Evolutionary conservation across 2,888 invertebrate species (phyloP).

Genomic region (Lepas anatifera): DNA sequence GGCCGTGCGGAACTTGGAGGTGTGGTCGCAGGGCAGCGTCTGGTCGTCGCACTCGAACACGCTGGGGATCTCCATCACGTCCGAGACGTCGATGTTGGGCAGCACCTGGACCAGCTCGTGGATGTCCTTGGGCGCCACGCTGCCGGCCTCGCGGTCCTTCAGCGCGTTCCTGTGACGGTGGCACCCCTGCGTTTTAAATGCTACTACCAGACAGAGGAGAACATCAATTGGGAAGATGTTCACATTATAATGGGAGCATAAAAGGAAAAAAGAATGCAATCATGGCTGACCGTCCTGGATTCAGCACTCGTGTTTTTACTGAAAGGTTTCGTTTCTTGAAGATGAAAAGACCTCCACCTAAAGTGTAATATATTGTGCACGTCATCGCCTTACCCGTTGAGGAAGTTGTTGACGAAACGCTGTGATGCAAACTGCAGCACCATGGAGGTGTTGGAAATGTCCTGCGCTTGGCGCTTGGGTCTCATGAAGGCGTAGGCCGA

Average conservation of each 20-base stretch:
- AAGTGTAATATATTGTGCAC: too few species aligned
- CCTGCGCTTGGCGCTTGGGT: constrained; percentile 37
- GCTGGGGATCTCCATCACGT: constrained; percentile 35
- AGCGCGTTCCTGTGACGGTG: constrained; percentile 19
- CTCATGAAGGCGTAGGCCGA: constrained; percentile 38
- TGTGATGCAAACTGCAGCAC: constrained; percentile 39
- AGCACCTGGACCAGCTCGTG: constrained; percentile 35
- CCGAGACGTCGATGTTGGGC: constrained; percentile 36
- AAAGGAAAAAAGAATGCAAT: too few species aligned
- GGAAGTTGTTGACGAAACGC: constrained; percentile 35
- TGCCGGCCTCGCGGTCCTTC: constrained; percentile 27
- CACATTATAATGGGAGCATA: too few species aligned
- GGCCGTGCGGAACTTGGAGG: constrained; percentile 34
- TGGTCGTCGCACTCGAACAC: constrained; percentile 37
- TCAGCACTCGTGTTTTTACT: too few species aligned
- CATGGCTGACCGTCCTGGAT: too few species aligned
- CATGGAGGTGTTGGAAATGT: constrained; percentile 39
- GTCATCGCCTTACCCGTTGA: constrained; percentile 31
- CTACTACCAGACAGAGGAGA: too few species aligned
- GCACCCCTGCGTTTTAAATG: too few species aligned
- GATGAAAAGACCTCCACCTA: too few species aligned
- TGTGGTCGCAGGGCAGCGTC: constrained; percentile 40
- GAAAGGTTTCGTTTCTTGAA: too few species aligned
- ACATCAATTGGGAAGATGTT: too few species aligned
- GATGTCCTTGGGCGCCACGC: constrained; percentile 29